phyloP scores from a whole-genome alignment of 2,888 invertebrate genomes.

The Maniola hyperantus region DNA sequence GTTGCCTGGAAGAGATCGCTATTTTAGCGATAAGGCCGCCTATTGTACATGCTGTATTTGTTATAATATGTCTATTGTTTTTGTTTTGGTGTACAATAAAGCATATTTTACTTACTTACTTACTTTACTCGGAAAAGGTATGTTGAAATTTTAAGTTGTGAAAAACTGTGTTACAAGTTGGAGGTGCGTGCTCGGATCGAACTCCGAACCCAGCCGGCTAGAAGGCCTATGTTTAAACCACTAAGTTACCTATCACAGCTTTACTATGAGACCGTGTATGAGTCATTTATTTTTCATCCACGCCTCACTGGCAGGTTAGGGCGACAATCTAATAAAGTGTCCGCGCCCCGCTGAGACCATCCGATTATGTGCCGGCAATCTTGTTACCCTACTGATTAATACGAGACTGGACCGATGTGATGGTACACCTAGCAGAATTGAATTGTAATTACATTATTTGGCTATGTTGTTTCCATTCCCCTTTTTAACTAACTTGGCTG shows the following conservation, averaged over 20 bases:
- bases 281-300: slow-evolving; percentile 47
- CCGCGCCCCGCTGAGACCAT: slow-evolving; percentile 73
- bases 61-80: too few species aligned
- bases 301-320: slow-evolving; percentile 67
- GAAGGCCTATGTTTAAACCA: too few species aligned
- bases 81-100: too few species aligned
- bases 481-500: slow-evolving; percentile 17
- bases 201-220: too few species aligned
- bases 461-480: slow-evolving; percentile 19
- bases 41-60: too few species aligned
- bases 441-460: slow-evolving; percentile 55
- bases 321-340: slow-evolving; percentile 78
- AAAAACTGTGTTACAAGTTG: too few species aligned
- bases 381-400: slow-evolving; percentile 81
- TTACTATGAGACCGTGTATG: slow-evolving; percentile 30
- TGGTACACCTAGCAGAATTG: slow-evolving; percentile 61
- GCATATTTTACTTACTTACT: too few species aligned
- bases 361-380: slow-evolving; percentile 74
- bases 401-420: slow-evolving; percentile 62
- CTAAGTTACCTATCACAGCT: background rate
- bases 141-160: too few species aligned
- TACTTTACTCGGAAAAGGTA: too few species aligned
- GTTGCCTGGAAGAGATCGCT: too few species aligned
- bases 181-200: too few species aligned
- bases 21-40: too few species aligned